Base-by-base conservation (phyloP, 37 sponge, comb jelly and placozoan genomes). In the Beroe forskalii region DNA sequence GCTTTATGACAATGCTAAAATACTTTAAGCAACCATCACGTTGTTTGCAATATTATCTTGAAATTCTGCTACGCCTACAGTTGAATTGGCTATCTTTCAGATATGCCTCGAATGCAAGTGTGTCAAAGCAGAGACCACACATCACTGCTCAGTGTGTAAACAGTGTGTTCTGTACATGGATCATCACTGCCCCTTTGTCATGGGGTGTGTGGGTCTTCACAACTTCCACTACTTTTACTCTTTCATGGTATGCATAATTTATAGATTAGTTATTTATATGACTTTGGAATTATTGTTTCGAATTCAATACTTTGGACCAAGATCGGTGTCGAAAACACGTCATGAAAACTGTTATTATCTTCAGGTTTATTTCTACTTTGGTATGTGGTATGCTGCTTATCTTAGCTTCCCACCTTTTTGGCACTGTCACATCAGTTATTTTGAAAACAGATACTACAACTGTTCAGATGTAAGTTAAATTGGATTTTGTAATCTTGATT, bases 191-290 rank as follows among this genome's bases (percentile, higher is more conserved):
- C 86, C 86, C 28, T 80, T 80, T 80, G 86, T 80, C 30, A 23
- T 80, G 30, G 86, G 86, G 0, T 80, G 86, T 80, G 86, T 80
- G 25, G 86, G 86, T 12, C 86, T 44, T 4, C 12, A 80, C 55
- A 80, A 80, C 40, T 80, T 38, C 55, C 86, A 80, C 48, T 80
- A 44, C 86, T 80, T 80, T 24, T 80, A 80, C 48, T 43, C 86
- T 27, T 80, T 80, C 55, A 80, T 80, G 86, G 86, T 80, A 44
- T n/a, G 67, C n/a, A n/a, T n/a, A n/a, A n/a, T n/a, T n/a, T n/a
- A n/a, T n/a, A n/a, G n/a, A n/a, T n/a, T n/a, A n/a, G n/a, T n/a
- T n/a, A n/a, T n/a, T n/a, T n/a, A n/a, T n/a, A n/a, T n/a, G n/a
- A n/a, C n/a, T n/a, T n/a, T n/a, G n/a, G n/a, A n/a, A n/a, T n/a